Percentiles rank a stretch among this genome's conserved stretches.
Evolutionary conservation across 2,888 invertebrate species (phyloP).

Genomic region (Ypsolopha scabrella): DNA sequence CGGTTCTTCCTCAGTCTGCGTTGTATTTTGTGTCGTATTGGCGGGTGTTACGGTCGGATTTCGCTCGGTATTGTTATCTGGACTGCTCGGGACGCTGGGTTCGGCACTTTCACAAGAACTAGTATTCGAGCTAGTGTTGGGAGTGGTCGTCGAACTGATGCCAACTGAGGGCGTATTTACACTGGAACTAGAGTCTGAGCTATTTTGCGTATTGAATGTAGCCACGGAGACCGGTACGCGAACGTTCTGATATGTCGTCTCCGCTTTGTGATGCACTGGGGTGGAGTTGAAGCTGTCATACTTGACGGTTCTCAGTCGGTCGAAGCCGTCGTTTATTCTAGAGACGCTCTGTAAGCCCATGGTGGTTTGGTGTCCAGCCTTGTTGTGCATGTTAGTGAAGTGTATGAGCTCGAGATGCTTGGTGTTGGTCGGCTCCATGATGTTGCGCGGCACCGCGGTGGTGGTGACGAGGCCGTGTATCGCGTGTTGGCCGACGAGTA

Average conservation of each 20-base stretch:
- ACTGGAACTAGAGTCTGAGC: slow-evolving; percentile 78
- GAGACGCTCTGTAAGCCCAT: slow-evolving; percentile 40
- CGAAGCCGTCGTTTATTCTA: slow-evolving; percentile 38
- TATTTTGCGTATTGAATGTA: slow-evolving; percentile 46
- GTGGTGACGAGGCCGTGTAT: slow-evolving; percentile 26
- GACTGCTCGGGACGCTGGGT: slow-evolving; percentile 79
- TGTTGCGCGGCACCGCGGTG: slow-evolving; percentile 30
- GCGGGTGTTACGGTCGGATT: slow-evolving; percentile 24
- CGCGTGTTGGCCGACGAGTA: slow-evolving; percentile 21
- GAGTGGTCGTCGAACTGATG: slow-evolving; percentile 76
- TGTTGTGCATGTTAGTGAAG: slow-evolving; percentile 37
- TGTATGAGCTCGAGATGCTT: slow-evolving; percentile 55
- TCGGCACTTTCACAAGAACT: slow-evolving; percentile 79
- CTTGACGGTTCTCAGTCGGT: slow-evolving; percentile 34
- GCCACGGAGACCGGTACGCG: slow-evolving; percentile 31
- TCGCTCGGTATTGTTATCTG: slow-evolving; percentile 50
- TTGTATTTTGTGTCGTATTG: slow-evolving; percentile 22
- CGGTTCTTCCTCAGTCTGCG: slow-evolving; percentile 18
- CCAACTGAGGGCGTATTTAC: slow-evolving; percentile 70
- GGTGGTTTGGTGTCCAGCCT: slow-evolving; percentile 22
- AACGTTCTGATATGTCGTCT: slow-evolving; percentile 48
- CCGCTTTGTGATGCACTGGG: slow-evolving; percentile 32
- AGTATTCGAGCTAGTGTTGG: slow-evolving; percentile 77
- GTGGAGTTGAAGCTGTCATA: slow-evolving; percentile 39
- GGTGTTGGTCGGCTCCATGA: slow-evolving; percentile 37